These are phyloP conservation scores for Pristionchus exspectatus DNA, from an alignment of 2,888 invertebrate species.

Conservation along the genomic window DNA sequence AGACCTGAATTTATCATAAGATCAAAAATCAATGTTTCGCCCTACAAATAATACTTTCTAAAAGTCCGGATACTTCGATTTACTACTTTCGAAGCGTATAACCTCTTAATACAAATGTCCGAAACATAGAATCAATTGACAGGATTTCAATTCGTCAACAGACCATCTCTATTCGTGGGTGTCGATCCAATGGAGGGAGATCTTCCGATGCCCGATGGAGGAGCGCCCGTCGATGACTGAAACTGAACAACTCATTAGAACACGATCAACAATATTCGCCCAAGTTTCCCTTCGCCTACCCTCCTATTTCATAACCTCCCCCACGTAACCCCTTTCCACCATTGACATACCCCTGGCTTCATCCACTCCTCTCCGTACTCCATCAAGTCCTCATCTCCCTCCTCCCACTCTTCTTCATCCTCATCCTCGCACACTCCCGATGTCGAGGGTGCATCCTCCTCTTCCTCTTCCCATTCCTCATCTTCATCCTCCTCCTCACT, in stretches of 20 bases:
- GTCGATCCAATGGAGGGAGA: not conserved
- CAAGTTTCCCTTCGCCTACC: not conserved
- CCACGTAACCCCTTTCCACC: not conserved
- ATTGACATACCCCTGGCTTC: not conserved
- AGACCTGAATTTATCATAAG: not conserved
- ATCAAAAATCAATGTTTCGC: not conserved
- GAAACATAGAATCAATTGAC: not conserved
- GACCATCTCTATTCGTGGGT: conserved; percentile 21
- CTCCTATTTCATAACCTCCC: not conserved
- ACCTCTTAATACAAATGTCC: not conserved
- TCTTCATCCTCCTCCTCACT: conserved; percentile 14
- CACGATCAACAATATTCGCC: not conserved
- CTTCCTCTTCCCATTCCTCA: conserved; percentile 1
- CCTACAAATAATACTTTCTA: too few relatives aligned
- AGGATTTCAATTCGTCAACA: not conserved
- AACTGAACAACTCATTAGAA: conserved; percentile 13
- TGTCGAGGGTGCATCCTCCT: not conserved
- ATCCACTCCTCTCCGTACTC: conserved; percentile 31
- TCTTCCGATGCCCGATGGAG: not conserved
- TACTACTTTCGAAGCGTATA: too few relatives aligned
- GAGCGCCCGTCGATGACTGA: not conserved
- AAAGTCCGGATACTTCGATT: too few relatives aligned
- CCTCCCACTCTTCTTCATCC: conserved; percentile 40
- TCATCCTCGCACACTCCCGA: conserved; percentile 32
- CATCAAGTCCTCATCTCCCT: conserved; percentile 36